phyloP scores from a whole-genome alignment of 1,140 invertebrate species.

The Diabrotica virgifera region DNA sequence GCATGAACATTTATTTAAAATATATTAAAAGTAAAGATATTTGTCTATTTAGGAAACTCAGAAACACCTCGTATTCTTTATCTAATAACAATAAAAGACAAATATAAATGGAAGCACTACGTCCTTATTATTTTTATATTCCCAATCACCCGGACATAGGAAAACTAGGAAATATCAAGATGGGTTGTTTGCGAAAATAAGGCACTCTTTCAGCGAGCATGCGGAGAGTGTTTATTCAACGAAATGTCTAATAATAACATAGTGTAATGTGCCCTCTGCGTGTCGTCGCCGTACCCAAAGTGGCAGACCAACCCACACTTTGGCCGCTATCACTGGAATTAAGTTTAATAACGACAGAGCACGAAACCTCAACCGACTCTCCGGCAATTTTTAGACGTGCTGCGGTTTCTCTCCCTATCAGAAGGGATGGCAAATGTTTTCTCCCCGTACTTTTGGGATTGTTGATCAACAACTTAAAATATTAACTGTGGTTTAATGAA shows the following conservation, averaged over 20 bases:
- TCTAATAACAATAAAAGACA: too few relatives aligned
- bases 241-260: constrained; percentile 7
- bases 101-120: neutral
- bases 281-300: neutral
- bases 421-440: neutral
- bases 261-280: constrained; percentile 4
- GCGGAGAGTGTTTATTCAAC: constrained; percentile 7
- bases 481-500: too few relatives aligned
- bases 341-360: neutral
- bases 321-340: constrained; percentile 7
- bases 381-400: neutral
- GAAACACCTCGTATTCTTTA: too few relatives aligned
- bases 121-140: neutral
- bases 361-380: neutral
- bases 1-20: too few relatives aligned
- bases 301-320: constrained; percentile 8
- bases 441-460: neutral
- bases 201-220: neutral
- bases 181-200: neutral
- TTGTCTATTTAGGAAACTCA: too few relatives aligned
- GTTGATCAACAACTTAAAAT: neutral
- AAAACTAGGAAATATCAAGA: neutral
- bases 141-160: neutral
- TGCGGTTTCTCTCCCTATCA: neutral
- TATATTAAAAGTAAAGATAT: too few relatives aligned